Base-by-base conservation (phyloP, 2,888 invertebrate species). In the Drosophila seclusa region DNA sequence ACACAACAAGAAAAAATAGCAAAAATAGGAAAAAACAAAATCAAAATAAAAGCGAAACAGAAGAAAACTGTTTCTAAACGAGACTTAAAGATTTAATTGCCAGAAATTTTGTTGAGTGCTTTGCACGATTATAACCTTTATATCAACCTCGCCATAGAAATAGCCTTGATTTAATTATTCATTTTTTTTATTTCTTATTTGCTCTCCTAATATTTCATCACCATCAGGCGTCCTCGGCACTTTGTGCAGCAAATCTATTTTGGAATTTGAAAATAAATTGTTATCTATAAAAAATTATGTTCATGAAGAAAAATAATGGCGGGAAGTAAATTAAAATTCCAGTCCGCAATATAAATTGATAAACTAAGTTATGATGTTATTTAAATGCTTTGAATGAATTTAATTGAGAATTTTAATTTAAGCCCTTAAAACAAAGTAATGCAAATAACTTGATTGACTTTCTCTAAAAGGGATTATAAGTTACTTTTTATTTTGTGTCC, bases 11-110 rank as follows among this genome's bases (percentile, higher is more conserved):
- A 45, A 48, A 52, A 58, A 52, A 65, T 21, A 34, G 13, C 13
- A 36, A 53, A 48, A 21, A 42, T 21, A 53, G 24, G 34, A 27
- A 11, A 8, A 40, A 42, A n/a, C 55, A 49, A 40, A 32, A 24
- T 10, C 34, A 38, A 45, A 45, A 45, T n/a, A 4, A 24, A 27
- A n/a, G 27, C 32, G 50, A 45, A 50, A 65, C 38, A 66, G 67
- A 54, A 63, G 68, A 66, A 73, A 82, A 71, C 78, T 54, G 80
- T 80, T 90, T 90, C 88, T 87, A 89, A 86, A 80, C 77, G 83
- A 77, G 88, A 82, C 82, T 91, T 88, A 83, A 87, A 88, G 90
- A 90, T 90, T 89, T 90, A 90, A 89, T 87, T 91, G 89, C 80
- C 81, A 63, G 72, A 88, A 85, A 76, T 83, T 88, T 77, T 53